Evolutionary conservation across 2,888 invertebrate genomes (phyloP), one percentile per base, ranked within the genome.

Genomic region (Spatulosminthurus flaviceps): DNA sequence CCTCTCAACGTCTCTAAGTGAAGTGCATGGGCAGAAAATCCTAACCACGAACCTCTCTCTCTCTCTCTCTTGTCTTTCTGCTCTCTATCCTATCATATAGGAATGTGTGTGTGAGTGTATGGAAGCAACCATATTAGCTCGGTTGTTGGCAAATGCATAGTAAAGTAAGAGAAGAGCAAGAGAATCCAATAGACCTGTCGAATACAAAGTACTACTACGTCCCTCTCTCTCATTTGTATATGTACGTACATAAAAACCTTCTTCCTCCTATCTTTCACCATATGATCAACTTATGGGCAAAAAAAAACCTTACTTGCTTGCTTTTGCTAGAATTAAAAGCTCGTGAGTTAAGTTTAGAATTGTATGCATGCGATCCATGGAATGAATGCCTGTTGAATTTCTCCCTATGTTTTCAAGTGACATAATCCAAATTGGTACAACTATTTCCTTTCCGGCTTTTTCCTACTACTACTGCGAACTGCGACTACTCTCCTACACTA

Each of bases 1-100:
- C 60, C 60, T 73, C n/a, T n/a, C 60, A 28, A 60, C 73, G 73
- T 51, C 73, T 73, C 24, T n/a, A 73, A 60, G 51, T 51, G 60
- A 73, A 73, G 60, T 73, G 73, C 28, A 51, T 60, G 28, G 24
- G 9, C 43, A 41, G 22, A 19, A 41, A 28, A 70, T n/a, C 34
- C 34, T 13, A 21, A 41, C 70, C 19, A 70, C 60, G 41, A 72
- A 72, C 51, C 11, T 51, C 5, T 42, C 22, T 13, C 5, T n/a
- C 51, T 70, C 21, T 41, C 11, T 51, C 5, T 42, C 22, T 13
- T 4, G 5, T 26, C 41, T 41, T 41, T 9, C 13, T 29, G 22
- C 41, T 19, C 70, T 21, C 4, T 41, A 1, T 34, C 5, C 7
- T 21, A 13, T 13, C n/a, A 19, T 69, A 26, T 16, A n/a, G n/a